Conservation (phyloP, 1,140 invertebrate genomes). For the Galleria mellonella region DNA sequence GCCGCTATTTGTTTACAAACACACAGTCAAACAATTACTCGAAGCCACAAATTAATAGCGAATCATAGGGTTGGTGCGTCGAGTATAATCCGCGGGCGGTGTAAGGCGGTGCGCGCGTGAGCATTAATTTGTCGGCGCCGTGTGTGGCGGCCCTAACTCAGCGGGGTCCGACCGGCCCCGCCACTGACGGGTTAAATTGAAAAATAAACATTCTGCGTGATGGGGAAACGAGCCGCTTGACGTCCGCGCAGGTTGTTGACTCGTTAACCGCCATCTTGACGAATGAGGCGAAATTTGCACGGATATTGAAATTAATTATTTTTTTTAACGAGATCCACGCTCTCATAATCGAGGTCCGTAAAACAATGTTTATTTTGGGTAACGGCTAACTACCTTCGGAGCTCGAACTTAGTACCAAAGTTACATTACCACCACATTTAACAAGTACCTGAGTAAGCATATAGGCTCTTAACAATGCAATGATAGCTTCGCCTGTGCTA, state of each 20-base stretch:
- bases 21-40: neutral
- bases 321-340: neutral
- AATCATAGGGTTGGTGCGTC: slow-evolving; percentile 1
- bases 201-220: slow-evolving; percentile 59
- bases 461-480: too few species aligned
- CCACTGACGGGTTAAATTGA: slow-evolving; percentile 55
- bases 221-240: slow-evolving; percentile 9
- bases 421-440: too few species aligned
- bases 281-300: slow-evolving; percentile 14
- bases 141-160: slow-evolving; percentile 27
- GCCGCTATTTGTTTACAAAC: neutral
- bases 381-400: too few species aligned
- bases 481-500: too few species aligned
- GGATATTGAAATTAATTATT: slow-evolving; percentile 12
- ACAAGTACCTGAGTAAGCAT: too few species aligned
- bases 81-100: neutral
- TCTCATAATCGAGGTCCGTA: too few species aligned
- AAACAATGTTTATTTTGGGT: too few species aligned
- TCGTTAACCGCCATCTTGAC: slow-evolving; percentile 23
- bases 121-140: slow-evolving; percentile 23
- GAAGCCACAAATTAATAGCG: slow-evolving; percentile 15
- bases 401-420: too few species aligned
- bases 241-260: slow-evolving; percentile 40
- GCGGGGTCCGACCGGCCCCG: slow-evolving; percentile 25
- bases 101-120: slow-evolving; percentile 7